Conservation (phyloP, 2,113 vertebrate genomes). For the Xiphorhynchus elegans region DNA sequence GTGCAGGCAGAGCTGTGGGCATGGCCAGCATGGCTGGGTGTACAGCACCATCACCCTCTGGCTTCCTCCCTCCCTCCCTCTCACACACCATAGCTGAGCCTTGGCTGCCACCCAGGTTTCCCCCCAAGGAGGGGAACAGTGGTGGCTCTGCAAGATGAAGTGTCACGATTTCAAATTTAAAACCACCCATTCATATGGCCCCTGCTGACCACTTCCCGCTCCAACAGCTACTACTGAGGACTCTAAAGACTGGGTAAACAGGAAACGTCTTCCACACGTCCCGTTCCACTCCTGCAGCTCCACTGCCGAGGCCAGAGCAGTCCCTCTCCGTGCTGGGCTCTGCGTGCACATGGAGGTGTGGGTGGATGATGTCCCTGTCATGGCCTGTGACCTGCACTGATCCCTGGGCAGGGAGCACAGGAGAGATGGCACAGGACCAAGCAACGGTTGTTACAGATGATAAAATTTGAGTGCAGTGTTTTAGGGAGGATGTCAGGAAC, state of each 20-base stretch:
- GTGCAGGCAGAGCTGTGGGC: not conserved
- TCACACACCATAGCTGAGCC: accelerated
- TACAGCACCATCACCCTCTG: not conserved
- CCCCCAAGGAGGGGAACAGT: not conserved
- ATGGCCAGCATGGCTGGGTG: accelerated
- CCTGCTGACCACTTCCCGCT: not conserved
- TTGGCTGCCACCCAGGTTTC: not conserved
- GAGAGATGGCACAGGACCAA: not conserved
- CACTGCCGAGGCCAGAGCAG: not conserved
- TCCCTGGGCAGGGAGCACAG: not conserved
- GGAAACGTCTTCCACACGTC: not conserved
- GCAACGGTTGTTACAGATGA: accelerated
- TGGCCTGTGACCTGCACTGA: not conserved
- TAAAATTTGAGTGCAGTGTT: not conserved
- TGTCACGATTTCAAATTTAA: not conserved
- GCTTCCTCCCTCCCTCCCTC: not conserved
- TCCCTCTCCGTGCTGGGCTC: accelerated
- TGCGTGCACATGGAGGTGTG: accelerated
- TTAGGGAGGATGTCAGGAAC: not conserved
- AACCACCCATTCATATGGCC: not conserved
- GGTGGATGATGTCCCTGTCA: accelerated
- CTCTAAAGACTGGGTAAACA: not conserved
- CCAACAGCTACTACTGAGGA: not conserved
- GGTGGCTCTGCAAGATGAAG: not conserved
- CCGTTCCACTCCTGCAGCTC: not conserved